These are phyloP conservation scores for Caenorhabditis afra DNA, from an alignment of 2,888 invertebrate genomes.

Conservation along the genomic window DNA sequence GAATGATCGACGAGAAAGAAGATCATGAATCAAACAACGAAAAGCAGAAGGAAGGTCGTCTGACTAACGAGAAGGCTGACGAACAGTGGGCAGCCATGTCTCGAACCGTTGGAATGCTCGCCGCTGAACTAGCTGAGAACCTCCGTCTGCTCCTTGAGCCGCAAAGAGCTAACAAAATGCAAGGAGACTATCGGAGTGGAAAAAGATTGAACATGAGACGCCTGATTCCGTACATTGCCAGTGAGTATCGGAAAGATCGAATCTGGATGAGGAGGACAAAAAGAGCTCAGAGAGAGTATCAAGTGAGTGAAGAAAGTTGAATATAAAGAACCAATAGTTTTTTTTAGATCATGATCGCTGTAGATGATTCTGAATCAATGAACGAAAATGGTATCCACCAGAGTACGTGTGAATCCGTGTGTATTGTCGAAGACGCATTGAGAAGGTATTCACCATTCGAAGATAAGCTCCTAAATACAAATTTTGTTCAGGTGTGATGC, in stretches of 20 bases:
- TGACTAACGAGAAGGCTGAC: conserved; percentile 49
- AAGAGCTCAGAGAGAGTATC: conserved; percentile 95
- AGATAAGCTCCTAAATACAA: too few relatives aligned
- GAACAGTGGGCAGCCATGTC: conserved; percentile 73
- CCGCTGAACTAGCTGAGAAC: conserved; percentile 93
- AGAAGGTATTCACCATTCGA: conserved; percentile 82
- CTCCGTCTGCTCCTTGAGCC: conserved; percentile 95
- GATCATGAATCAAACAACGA: not conserved
- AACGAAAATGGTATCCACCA: conserved; percentile 84
- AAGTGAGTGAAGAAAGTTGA: conserved; percentile 81
- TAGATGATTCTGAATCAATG: conserved; percentile 92
- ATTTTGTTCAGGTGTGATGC: conserved; percentile 84
- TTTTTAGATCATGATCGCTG: conserved; percentile 88
- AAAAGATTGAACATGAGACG: conserved; percentile 98
- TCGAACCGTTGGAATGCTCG: conserved; percentile 82
- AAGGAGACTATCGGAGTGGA: conserved; percentile 96
- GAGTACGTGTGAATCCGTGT: conserved; percentile 94
- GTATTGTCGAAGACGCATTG: conserved; percentile 90
- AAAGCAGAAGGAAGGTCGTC: not conserved
- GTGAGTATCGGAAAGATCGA: conserved; percentile 98
- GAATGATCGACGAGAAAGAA: conserved; percentile 40
- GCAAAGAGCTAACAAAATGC: conserved; percentile 91
- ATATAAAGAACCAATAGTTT: not conserved
- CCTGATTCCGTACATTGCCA: conserved; percentile 98
- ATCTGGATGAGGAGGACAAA: conserved; percentile 97